These are phyloP conservation scores for Odocoileus virginianus DNA, from an alignment of 2,113 vertebrate genomes.

Conservation along the genomic window DNA sequence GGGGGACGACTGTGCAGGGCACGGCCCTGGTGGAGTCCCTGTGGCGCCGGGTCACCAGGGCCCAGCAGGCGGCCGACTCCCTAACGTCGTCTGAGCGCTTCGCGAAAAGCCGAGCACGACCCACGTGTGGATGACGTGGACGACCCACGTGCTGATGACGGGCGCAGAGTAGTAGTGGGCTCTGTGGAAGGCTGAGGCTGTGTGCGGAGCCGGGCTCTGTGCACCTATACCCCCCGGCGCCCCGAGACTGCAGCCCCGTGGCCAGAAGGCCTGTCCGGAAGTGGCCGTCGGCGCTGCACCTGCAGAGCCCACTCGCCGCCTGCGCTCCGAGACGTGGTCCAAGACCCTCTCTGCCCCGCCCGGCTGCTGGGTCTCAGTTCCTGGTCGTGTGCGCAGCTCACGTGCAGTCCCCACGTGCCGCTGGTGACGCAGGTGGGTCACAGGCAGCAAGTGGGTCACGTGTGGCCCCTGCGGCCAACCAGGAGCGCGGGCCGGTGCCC, in stretches of 20 bases:
- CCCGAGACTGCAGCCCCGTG: slow-evolving; percentile 83
- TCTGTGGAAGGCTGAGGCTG: slow-evolving; percentile 84
- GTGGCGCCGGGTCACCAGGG: slow-evolving; percentile 84
- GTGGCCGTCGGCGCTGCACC: slow-evolving; percentile 86
- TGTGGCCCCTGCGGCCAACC: slow-evolving; percentile 81
- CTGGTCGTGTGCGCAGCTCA: slow-evolving; percentile 84
- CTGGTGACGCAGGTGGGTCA: slow-evolving; percentile 82
- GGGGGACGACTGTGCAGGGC: slow-evolving; percentile 80
- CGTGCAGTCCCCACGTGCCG: slow-evolving; percentile 87
- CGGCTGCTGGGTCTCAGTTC: slow-evolving; percentile 71
- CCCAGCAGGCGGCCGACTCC: slow-evolving; percentile 85
- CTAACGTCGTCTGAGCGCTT: slow-evolving; percentile 84
- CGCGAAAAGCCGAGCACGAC: slow-evolving; percentile 88
- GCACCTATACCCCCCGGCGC: slow-evolving; percentile 77
- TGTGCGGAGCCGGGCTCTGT: slow-evolving; percentile 80
- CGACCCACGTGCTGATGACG: not conserved
- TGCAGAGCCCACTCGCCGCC: slow-evolving; percentile 85
- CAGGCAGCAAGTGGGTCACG: slow-evolving; percentile 78
- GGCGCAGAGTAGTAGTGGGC: slow-evolving; percentile 73
- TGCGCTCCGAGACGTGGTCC: slow-evolving; percentile 85
- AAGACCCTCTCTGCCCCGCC: slow-evolving; percentile 80
- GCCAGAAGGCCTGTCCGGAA: slow-evolving; percentile 86
- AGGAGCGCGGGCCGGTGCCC: slow-evolving; percentile 77
- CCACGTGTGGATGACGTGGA: not conserved
- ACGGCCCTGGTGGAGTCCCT: slow-evolving; percentile 82